A percentile compares a stretch with the other conserved stretches of the same genome.
These are phyloP conservation scores for Phylloscopus trochilus DNA, from an alignment of 2,113 vertebrate genomes.

Conservation along the genomic window DNA sequence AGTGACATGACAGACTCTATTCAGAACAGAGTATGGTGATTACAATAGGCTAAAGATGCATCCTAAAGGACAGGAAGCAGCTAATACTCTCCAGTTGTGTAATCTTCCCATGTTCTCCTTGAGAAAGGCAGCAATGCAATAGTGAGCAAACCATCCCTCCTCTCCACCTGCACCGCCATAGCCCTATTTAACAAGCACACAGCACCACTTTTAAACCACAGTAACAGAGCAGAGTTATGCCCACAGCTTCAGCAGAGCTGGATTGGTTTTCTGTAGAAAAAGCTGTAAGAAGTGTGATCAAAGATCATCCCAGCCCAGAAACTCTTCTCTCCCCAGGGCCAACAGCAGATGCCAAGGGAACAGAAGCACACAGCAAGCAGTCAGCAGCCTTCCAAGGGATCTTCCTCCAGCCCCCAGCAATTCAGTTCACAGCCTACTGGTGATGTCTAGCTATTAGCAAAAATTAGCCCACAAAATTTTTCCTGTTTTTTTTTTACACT, in stretches of 20 bases:
- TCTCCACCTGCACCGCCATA: background rate
- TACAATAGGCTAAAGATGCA: background rate
- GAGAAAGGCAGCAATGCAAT: background rate
- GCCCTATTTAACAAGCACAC: background rate
- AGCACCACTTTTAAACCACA: background rate
- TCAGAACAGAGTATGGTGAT: background rate
- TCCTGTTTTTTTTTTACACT: background rate
- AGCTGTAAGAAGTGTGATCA: background rate
- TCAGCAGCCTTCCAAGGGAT: background rate
- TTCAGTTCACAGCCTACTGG: background rate
- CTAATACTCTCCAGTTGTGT: background rate
- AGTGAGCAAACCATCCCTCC: background rate
- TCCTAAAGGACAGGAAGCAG: background rate
- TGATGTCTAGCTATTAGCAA: background rate
- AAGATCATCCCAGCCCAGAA: background rate
- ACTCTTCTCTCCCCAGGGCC: background rate
- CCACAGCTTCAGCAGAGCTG: background rate
- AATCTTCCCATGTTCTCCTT: background rate
- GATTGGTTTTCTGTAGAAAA: background rate
- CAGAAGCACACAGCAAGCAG: background rate
- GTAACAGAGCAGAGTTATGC: background rate
- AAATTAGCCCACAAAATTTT: background rate
- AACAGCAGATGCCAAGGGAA: background rate
- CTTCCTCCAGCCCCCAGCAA: background rate
- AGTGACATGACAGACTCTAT: background rate